Evolutionary conservation across 1,140 invertebrate genomes (phyloP).

Genomic region (Drosophila guanche): DNA sequence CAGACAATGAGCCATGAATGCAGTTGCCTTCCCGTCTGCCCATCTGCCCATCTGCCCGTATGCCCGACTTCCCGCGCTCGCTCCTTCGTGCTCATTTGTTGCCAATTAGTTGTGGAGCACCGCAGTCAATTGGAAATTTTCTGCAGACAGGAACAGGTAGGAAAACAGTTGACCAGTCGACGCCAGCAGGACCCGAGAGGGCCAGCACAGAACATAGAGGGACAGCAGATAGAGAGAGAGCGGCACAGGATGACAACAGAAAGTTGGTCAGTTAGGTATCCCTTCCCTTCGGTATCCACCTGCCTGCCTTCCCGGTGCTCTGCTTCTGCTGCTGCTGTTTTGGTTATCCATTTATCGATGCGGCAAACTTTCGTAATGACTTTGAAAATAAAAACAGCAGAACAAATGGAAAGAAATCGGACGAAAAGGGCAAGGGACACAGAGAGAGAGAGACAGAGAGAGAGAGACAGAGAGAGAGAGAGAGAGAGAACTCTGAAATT

Average conservation of each 20-base stretch:
- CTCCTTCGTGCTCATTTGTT: slow-evolving; percentile 74
- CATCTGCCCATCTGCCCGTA: not conserved
- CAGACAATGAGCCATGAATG: slow-evolving; percentile 42
- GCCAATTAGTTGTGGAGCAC: slow-evolving; percentile 79
- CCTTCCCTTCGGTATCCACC: not conserved
- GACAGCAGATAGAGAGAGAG: not conserved
- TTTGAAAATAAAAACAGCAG: slow-evolving; percentile 77
- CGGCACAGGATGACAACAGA: slow-evolving; percentile 38
- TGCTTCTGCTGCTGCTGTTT: slow-evolving; percentile 56
- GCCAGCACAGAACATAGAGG: no score
- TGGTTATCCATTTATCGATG: slow-evolving; percentile 81
- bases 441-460: slow-evolving; percentile 5
- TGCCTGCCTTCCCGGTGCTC: no score
- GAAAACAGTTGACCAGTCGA: slow-evolving; percentile 16
- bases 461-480: slow-evolving; percentile 14
- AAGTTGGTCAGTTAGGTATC: slow-evolving; percentile 34
- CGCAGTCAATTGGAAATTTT: slow-evolving; percentile 80
- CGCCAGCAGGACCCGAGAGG: no score
- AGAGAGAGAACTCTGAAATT: slow-evolving; percentile 42
- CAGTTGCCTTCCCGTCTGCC: slow-evolving; percentile 18
- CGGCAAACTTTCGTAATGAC: slow-evolving; percentile 80
- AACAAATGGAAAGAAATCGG: slow-evolving; percentile 43
- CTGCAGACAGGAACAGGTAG: slow-evolving; percentile 38
- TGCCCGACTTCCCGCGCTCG: no score
- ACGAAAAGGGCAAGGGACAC: not conserved